These are phyloP conservation scores for Diorhabda elongata DNA, from an alignment of 1,140 invertebrate species.

Conservation along the genomic window DNA sequence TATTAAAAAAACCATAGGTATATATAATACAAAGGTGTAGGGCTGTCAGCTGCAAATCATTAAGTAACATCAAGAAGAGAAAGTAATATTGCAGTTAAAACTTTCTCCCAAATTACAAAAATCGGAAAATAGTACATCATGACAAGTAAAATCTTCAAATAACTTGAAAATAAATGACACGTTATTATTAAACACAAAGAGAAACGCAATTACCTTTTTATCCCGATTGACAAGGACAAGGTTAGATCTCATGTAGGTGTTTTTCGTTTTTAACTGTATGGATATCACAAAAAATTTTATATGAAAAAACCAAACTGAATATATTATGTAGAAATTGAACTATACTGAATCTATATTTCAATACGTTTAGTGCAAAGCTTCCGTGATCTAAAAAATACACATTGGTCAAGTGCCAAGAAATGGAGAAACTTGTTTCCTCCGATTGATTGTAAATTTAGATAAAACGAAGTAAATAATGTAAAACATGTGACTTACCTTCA, in stretches of 20 bases:
- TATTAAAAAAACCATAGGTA: no score
- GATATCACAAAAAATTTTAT: background rate
- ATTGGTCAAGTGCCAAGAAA: background rate
- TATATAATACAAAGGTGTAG: no score
- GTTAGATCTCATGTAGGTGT: constrained; percentile 8
- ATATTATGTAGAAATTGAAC: background rate
- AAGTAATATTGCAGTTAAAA: background rate
- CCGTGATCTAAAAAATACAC: constrained; percentile 2
- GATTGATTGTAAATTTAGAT: background rate
- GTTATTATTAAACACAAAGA: constrained; percentile 13
- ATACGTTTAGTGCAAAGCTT: background rate
- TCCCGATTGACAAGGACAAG: constrained; percentile 8
- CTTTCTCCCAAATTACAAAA: background rate
- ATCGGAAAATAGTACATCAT: background rate
- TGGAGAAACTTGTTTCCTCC: background rate
- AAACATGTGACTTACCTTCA: background rate
- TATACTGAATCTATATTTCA: background rate
- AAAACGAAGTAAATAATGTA: background rate
- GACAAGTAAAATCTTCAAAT: constrained; percentile 5
- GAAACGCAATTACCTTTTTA: constrained; percentile 8
- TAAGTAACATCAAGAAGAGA: background rate
- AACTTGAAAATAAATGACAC: constrained; percentile 9
- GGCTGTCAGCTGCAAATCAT: background rate
- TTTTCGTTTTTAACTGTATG: background rate
- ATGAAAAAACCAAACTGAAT: no score